These are phyloP conservation scores for Automeris io DNA, from an alignment of 2,888 invertebrate genomes.

Conservation along the genomic window DNA sequence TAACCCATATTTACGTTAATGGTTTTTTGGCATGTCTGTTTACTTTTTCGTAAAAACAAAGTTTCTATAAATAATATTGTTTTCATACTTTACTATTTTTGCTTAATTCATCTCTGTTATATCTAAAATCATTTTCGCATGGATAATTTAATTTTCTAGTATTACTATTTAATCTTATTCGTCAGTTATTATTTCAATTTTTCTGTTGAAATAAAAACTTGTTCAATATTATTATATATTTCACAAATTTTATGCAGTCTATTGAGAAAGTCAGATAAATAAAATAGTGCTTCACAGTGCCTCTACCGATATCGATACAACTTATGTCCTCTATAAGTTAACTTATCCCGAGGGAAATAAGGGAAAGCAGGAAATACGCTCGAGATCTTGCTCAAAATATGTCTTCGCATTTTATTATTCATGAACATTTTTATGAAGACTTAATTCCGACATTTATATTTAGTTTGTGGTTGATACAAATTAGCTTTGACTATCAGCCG, in stretches of 20 bases:
- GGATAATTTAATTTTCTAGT: too few relatives aligned
- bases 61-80: background rate
- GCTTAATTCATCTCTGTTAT: too few relatives aligned
- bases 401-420: constrained; percentile 53
- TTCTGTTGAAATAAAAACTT: too few relatives aligned
- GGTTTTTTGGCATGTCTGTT: background rate
- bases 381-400: constrained; percentile 62
- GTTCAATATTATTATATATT: too few relatives aligned
- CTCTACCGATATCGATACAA: constrained; percentile 47
- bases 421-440: constrained; percentile 34
- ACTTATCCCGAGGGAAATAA: constrained; percentile 72
- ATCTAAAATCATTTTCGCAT: too few relatives aligned
- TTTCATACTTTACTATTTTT: background rate
- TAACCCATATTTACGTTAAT: background rate
- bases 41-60: background rate
- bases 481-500: constrained; percentile 4
- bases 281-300: constrained; percentile 20
- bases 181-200: too few relatives aligned
- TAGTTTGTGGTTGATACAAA: constrained; percentile 11
- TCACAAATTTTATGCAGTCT: background rate
- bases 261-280: constrained; percentile 8
- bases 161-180: too few relatives aligned
- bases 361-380: constrained; percentile 61
- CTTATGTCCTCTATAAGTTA: constrained; percentile 68
- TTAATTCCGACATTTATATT: constrained; percentile 33